Percentiles rank a stretch among this genome's conserved stretches.
Conservation (phyloP, 2,113 vertebrate species). For the Haemorhous mexicanus region DNA sequence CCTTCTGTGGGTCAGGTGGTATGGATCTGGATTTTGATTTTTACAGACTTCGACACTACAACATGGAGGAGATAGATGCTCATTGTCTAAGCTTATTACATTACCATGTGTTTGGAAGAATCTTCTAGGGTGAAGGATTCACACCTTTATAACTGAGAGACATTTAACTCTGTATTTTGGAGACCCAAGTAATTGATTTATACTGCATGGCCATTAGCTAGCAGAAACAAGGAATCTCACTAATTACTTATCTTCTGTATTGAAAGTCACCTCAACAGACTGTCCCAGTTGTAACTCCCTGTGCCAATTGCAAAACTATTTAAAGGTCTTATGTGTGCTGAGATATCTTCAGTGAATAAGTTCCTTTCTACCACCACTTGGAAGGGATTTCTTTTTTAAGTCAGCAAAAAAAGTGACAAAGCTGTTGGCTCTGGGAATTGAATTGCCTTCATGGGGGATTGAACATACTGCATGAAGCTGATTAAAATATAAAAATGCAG, state of each 20-base stretch:
- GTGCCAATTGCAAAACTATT: neutral
- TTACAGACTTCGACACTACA: neutral
- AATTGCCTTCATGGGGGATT: constrained; percentile 13
- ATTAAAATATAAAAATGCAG: constrained; percentile 38
- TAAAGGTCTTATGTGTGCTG: neutral
- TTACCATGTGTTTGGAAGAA: neutral
- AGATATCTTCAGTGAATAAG: neutral
- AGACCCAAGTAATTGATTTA: neutral
- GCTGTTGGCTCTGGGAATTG: neutral
- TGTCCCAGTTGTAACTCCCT: neutral
- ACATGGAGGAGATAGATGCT: neutral
- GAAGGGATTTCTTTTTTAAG: neutral
- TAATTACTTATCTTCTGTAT: neutral
- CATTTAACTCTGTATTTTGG: neutral
- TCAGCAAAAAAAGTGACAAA: neutral
- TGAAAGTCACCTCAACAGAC: neutral
- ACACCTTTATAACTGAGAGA: neutral
- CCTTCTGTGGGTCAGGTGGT: neutral
- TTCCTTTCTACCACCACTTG: neutral
- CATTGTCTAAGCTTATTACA: neutral
- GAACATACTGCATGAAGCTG: constrained; percentile 1
- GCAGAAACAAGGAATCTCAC: neutral
- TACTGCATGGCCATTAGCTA: neutral
- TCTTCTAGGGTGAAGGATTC: neutral
- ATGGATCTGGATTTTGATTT: neutral